These are phyloP conservation scores for Pterocles burchelli DNA, from an alignment of 2,113 vertebrate genomes.

Conservation along the genomic window DNA sequence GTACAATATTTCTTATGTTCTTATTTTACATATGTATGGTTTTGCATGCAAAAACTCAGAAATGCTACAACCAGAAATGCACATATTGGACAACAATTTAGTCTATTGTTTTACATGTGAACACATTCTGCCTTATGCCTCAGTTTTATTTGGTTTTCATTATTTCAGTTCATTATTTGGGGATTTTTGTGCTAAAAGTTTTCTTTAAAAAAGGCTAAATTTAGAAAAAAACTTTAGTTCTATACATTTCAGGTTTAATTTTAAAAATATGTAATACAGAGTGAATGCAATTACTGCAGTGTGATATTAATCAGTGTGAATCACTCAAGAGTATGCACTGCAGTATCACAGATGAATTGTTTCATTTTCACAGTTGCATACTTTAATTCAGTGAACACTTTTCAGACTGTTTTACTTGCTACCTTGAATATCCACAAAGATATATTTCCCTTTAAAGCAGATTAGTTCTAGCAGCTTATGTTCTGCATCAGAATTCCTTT, in stretches of 20 bases:
- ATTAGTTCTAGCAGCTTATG: conserved; percentile 12
- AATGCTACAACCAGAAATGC: neutral
- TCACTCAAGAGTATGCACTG: neutral
- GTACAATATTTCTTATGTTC: neutral
- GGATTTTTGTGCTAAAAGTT: neutral
- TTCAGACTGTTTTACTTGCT: neutral
- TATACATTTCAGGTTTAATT: neutral
- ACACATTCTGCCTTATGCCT: neutral
- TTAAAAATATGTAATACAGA: neutral
- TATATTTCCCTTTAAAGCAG: neutral
- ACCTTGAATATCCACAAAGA: neutral
- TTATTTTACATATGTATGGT: neutral
- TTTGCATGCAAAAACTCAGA: neutral
- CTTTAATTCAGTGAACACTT: neutral
- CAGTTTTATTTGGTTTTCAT: too few relatives aligned
- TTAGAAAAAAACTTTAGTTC: neutral
- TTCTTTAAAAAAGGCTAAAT: neutral
- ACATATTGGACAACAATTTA: neutral
- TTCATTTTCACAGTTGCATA: neutral
- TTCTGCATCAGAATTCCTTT: neutral
- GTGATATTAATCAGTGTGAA: neutral
- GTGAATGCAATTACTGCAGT: neutral
- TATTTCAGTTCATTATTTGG: too few relatives aligned
- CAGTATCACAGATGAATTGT: neutral
- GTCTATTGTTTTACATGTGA: neutral